These are phyloP conservation scores for Tangara arthus DNA, from an alignment of 2,797 vertebrate genomes.

Conservation along the genomic window DNA sequence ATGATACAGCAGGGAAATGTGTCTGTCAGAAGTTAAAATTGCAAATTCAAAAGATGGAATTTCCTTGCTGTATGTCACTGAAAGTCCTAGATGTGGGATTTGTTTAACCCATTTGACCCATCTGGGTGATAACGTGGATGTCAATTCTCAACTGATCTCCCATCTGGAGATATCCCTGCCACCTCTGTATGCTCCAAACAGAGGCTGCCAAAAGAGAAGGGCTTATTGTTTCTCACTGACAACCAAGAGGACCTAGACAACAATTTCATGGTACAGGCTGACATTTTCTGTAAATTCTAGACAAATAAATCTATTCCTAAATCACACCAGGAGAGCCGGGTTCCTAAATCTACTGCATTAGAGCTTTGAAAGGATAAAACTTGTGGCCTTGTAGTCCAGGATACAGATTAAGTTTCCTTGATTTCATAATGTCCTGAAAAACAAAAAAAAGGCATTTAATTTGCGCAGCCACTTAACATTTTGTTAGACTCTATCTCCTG, in stretches of 20 bases:
- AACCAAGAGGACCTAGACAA: neutral
- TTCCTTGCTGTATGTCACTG: neutral
- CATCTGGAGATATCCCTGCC: neutral
- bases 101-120: neutral
- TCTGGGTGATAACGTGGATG: neutral
- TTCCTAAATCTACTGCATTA: neutral
- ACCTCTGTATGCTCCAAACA: neutral
- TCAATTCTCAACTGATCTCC: neutral
- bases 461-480: neutral
- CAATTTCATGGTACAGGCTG: neutral
- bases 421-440: neutral
- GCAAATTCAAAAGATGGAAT: neutral
- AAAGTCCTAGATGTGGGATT: neutral
- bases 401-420: neutral
- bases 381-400: neutral
- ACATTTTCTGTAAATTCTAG: neutral
- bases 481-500: neutral
- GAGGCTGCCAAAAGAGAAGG: neutral
- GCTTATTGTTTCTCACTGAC: accelerated
- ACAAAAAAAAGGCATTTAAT: accelerated
- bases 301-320: neutral
- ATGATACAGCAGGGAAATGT: neutral
- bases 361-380: neutral
- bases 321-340: accelerated
- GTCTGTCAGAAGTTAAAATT: neutral